Evolutionary conservation across 1,140 invertebrate genomes (phyloP).

Genomic region (Drosophila simulans): DNA sequence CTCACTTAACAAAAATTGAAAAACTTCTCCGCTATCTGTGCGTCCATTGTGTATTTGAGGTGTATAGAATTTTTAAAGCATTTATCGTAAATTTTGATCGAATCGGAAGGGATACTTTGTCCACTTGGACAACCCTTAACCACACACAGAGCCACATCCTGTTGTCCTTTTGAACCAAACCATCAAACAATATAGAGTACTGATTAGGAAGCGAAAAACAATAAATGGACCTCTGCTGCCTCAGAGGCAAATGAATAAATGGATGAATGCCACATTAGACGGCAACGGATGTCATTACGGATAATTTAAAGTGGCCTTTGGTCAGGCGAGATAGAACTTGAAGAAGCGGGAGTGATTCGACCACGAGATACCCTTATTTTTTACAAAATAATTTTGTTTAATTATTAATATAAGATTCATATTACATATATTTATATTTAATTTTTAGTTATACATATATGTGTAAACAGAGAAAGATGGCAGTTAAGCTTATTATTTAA

Average conservation of each 20-base stretch:
- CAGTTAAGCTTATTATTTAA: too few species aligned
- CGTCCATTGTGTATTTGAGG: slow-evolving; percentile 52
- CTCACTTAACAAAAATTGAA: slow-evolving; percentile 79
- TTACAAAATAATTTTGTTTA: neutral
- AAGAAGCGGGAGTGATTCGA: neutral
- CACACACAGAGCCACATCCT: slow-evolving; percentile 43
- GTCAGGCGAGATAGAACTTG: slow-evolving; percentile 1
- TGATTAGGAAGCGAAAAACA: slow-evolving; percentile 80
- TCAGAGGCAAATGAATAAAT: slow-evolving; percentile 21
- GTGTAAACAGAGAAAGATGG: too few species aligned
- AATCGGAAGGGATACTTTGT: slow-evolving; percentile 46
- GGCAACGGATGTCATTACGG: slow-evolving; percentile 77
- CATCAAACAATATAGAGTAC: slow-evolving; percentile 42
- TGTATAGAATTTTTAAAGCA: slow-evolving; percentile 81
- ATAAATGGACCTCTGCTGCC: slow-evolving; percentile 69
- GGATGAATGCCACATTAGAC: slow-evolving; percentile 47
- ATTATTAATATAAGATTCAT: too few species aligned
- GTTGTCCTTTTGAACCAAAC: slow-evolving; percentile 51
- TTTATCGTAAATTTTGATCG: slow-evolving; percentile 84
- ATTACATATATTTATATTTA: too few species aligned
- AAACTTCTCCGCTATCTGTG: slow-evolving; percentile 46
- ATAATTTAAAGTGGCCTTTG: slow-evolving; percentile 72
- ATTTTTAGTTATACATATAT: too few species aligned
- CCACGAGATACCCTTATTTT: neutral
- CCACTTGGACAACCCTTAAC: slow-evolving; percentile 73